A percentile compares a stretch with the other conserved stretches of the same genome.
These are phyloP conservation scores for Scomber japonicus DNA, from an alignment of 2,113 vertebrate genomes.

Conservation along the genomic window DNA sequence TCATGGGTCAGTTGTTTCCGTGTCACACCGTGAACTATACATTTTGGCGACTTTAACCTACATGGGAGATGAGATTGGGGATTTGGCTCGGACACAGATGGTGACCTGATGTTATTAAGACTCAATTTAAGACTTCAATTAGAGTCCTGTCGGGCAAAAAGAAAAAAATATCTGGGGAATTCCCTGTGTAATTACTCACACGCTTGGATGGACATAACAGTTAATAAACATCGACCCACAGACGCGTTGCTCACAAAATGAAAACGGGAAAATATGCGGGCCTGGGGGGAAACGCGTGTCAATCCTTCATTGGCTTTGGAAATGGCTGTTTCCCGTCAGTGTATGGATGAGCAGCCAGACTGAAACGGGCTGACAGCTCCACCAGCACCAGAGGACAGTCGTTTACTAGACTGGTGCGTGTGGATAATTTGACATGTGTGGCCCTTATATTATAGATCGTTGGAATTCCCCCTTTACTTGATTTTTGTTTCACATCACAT, in stretches of 20 bases:
- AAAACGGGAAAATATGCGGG: conserved; percentile 35
- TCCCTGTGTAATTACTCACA: conserved; percentile 57
- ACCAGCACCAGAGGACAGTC: conserved; percentile 7
- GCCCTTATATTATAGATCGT: not conserved
- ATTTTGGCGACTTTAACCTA: conserved; percentile 45
- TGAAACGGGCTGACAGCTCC: conserved; percentile 56
- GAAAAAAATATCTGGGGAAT: conserved; percentile 43
- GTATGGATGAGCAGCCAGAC: conserved; percentile 11
- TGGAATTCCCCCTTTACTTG: not conserved
- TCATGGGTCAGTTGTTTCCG: conserved; percentile 48
- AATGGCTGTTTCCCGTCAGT: conserved; percentile 33
- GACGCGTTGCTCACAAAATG: conserved; percentile 31
- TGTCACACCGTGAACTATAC: conserved; percentile 38
- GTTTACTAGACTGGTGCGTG: not conserved
- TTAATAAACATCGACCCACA: conserved; percentile 73
- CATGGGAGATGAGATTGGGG: conserved; percentile 40
- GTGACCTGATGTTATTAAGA: conserved; percentile 54
- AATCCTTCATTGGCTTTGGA: conserved; percentile 20
- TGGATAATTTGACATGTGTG: conserved; percentile 17
- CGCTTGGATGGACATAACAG: conserved; percentile 46
- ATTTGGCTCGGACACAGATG: conserved; percentile 60
- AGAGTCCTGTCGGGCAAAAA: conserved; percentile 15
- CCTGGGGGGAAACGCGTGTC: conserved; percentile 27
- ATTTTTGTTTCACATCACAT: not conserved
- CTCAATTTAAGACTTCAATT: conserved; percentile 55